phyloP scores from a whole-genome alignment of 2,113 vertebrate species.

The Ophiodon elongatus region DNA sequence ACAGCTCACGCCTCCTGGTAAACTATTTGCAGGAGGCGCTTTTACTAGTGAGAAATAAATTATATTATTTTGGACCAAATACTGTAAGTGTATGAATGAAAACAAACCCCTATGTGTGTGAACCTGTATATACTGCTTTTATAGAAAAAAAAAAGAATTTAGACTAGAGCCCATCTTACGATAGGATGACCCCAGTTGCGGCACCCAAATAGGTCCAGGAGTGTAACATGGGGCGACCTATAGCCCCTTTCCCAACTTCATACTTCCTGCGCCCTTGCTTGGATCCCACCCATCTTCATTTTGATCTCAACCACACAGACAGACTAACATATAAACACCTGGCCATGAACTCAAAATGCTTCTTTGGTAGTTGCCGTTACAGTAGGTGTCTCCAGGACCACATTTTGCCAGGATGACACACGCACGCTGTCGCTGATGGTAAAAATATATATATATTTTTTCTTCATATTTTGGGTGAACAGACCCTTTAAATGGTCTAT shows the following conservation, averaged over 20 bases:
- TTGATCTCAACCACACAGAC: too few species aligned
- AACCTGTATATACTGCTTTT: neutral
- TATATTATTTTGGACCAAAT: neutral
- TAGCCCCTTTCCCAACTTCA: too few species aligned
- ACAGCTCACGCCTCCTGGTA: neutral
- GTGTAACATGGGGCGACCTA: too few species aligned
- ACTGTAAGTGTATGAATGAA: neutral
- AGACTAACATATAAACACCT: too few species aligned
- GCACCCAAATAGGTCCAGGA: too few species aligned
- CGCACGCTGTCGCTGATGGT: too few species aligned
- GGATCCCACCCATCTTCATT: too few species aligned
- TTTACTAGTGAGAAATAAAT: neutral
- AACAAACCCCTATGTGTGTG: too few species aligned
- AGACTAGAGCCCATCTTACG: too few species aligned
- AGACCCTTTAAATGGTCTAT: slow-evolving; percentile 14
- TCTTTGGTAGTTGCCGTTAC: neutral
- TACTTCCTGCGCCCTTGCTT: too few species aligned
- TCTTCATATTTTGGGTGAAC: neutral
- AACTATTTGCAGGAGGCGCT: neutral
- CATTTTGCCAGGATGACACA: neutral
- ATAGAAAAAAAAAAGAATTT: neutral
- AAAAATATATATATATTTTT: neutral
- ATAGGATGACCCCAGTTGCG: too few species aligned
- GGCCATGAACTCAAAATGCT: neutral
- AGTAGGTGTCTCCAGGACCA: neutral